phyloP scores from a whole-genome alignment of 2,797 vertebrate species.

The Tauraco hartlaubi region DNA sequence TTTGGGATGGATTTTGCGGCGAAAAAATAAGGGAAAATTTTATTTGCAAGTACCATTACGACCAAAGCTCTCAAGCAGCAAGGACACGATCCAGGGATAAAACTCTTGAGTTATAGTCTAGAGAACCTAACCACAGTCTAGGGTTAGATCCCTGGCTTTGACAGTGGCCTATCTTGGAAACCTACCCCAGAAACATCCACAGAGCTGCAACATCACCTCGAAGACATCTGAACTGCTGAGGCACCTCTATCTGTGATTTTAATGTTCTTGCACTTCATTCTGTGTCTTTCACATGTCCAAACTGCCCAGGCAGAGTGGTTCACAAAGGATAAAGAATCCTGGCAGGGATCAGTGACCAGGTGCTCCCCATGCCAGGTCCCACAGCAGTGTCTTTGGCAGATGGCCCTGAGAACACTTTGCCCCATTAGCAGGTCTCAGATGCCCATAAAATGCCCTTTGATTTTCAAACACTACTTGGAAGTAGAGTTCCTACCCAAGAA shows the following conservation, averaged over 20 bases:
- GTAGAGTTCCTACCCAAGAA: background rate
- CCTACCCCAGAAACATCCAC: background rate
- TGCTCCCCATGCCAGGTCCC: too few species aligned
- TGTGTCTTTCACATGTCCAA: background rate
- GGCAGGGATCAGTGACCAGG: background rate
- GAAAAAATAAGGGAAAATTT: background rate
- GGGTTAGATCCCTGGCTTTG: background rate
- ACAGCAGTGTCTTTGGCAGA: background rate
- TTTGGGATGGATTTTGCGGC: background rate
- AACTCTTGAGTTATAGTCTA: background rate
- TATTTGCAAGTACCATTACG: background rate
- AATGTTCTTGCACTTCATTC: background rate
- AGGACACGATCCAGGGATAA: background rate
- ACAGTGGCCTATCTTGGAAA: background rate
- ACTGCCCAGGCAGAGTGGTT: background rate
- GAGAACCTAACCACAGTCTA: background rate
- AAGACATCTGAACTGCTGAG: background rate
- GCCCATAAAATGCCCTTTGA: background rate
- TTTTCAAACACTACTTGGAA: background rate
- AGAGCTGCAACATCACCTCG: background rate
- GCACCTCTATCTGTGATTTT: background rate
- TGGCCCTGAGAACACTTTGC: rapidly evolving
- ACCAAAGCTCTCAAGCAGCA: background rate
- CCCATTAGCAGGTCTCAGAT: background rate
- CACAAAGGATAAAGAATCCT: background rate